These are phyloP conservation scores for Lagocephalus sceleratus DNA, from an alignment of 2,797 vertebrate genomes.

Conservation along the genomic window DNA sequence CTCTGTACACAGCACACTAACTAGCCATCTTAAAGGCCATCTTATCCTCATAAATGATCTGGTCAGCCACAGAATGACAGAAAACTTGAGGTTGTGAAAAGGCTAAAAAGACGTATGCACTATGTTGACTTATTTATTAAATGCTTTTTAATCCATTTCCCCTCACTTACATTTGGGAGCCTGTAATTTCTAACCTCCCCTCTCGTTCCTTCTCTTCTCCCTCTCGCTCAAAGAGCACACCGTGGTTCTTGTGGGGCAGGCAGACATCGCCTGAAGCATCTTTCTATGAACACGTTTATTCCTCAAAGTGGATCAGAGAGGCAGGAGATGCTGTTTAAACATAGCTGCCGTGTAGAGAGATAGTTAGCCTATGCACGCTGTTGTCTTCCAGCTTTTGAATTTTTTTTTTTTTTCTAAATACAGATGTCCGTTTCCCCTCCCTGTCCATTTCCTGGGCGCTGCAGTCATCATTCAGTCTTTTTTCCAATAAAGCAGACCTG, in stretches of 20 bases:
- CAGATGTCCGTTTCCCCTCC: constrained; percentile 6
- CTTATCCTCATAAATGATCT: constrained; percentile 74
- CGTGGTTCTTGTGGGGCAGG: constrained; percentile 63
- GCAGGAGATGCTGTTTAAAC: constrained; percentile 54
- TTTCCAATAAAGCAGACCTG: constrained; percentile 18
- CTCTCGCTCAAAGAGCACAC: constrained; percentile 49
- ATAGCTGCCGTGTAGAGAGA: constrained; percentile 36
- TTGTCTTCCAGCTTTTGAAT: constrained; percentile 6
- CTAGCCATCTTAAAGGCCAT: constrained; percentile 72
- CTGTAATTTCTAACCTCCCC: constrained; percentile 43
- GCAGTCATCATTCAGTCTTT: constrained; percentile 19
- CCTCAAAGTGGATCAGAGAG: constrained; percentile 71
- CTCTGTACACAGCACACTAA: constrained; percentile 77
- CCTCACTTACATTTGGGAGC: constrained; percentile 22
- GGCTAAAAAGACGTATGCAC: constrained; percentile 30
- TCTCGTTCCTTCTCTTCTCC: constrained; percentile 41
- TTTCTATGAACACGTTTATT: constrained; percentile 60
- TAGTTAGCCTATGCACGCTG: constrained; percentile 43
- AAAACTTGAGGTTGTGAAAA: constrained; percentile 35
- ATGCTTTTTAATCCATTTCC: constrained; percentile 19
- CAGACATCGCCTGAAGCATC: constrained; percentile 68
- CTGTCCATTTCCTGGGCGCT: constrained; percentile 9
- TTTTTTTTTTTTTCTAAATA: not conserved
- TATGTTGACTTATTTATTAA: constrained; percentile 25
- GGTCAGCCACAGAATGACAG: constrained; percentile 62